Conservation (phyloP, 2,888 invertebrate genomes). For the Metacarcinus magister region DNA sequence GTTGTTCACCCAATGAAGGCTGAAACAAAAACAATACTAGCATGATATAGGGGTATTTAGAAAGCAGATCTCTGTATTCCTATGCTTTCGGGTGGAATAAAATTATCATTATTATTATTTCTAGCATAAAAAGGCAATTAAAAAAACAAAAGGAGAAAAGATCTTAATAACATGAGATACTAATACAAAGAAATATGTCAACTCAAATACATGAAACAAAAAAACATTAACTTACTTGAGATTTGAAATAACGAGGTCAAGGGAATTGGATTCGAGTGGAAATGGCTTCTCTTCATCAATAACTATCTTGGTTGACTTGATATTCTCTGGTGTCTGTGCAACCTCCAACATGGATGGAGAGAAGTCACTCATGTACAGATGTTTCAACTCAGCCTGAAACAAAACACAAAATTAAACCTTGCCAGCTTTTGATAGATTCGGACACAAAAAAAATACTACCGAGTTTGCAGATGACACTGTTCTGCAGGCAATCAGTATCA, state of each 20-base stretch:
- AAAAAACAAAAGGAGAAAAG: no score
- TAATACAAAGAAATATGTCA: neutral
- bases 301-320: slow-evolving; percentile 86
- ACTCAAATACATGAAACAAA: neutral
- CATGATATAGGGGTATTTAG: neutral
- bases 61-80: neutral
- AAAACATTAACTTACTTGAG: slow-evolving; percentile 85
- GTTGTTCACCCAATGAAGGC: slow-evolving; percentile 98
- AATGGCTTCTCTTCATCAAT: slow-evolving; percentile 92
- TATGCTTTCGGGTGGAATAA: no score
- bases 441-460: no score
- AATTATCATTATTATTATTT: no score
- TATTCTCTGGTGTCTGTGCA: slow-evolving; percentile 88
- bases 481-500: no score
- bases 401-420: neutral
- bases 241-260: slow-evolving; percentile 95
- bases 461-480: no score
- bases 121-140: no score
- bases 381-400: slow-evolving; percentile 76
- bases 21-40: slow-evolving; percentile 83
- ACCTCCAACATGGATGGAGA: slow-evolving; percentile 90
- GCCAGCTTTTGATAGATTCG: neutral
- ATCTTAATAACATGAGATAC: neutral
- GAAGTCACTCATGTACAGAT: slow-evolving; percentile 81
- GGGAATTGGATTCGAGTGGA: slow-evolving; percentile 89